Evolutionary conservation across 2,113 vertebrate species (phyloP), one percentile per base, ranked within the genome.

Genomic region (Pipra filicauda): DNA sequence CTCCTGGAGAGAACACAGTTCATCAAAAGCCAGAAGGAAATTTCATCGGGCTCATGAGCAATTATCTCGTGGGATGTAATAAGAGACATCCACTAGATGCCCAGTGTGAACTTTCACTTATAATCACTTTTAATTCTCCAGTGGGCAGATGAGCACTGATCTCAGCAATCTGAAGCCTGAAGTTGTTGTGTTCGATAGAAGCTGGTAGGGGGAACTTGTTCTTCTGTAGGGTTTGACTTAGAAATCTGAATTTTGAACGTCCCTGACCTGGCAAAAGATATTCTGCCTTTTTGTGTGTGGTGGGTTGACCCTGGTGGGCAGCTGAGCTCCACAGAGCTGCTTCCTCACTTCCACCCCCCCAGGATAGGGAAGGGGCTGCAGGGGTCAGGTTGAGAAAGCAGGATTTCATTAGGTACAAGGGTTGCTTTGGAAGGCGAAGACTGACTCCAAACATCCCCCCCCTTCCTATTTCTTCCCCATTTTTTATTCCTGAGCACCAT

Each of bases 21-120:
- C 95, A 84, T 90, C 85, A 75, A 81, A 81, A 94, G 90, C 95
- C 93, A 91, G 93, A 94, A 94, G 93, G 93, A 89, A 95, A 89
- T 95, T 94, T 96, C 48, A 78, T 86, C 8, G 1, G 54, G 84
- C 82, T 96, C 76, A 84, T 93, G 92, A 94, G 92, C 93, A 96
- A 95, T 96, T 96, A 94, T 94, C 91, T 92, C 52, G 24, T 73
- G 90, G 85, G 93, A 59, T 92, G 88, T 59, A 96, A 76, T 70
- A 80, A 62, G 79, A 87, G 80, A 79, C 23, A 75, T 30, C 65
- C 65, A 78, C 48, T 64, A 75, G 76, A 72, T 94, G 85, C 92
- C 76, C 93, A 81, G 57, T 80, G 73, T 96, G 96, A 91, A 91
- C 88, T 93, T 95, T 59, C 57, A 55, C 75, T 95, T 81, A 54